A percentile compares a stretch with the other conserved stretches of the same genome.
Conservation (phyloP, 2,113 vertebrate genomes). For the Hippoglossus stenolepis region DNA sequence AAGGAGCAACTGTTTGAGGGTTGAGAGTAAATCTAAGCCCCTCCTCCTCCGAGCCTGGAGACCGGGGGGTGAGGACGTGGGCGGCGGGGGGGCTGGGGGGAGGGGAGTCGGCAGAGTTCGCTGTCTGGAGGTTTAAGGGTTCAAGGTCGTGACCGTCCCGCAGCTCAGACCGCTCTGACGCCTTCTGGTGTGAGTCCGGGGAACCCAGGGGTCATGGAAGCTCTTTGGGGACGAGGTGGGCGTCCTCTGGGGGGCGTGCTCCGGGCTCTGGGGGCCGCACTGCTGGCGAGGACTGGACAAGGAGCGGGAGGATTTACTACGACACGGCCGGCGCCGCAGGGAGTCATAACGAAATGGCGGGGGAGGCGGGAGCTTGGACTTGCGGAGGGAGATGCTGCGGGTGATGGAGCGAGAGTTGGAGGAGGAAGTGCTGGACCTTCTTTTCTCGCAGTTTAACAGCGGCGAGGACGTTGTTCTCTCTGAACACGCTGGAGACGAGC, state of each 20-base stretch:
- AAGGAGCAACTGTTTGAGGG: slow-evolving; percentile 44
- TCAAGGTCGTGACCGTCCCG: slow-evolving; percentile 58
- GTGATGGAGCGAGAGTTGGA: neutral
- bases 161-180: slow-evolving; percentile 83
- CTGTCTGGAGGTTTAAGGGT: slow-evolving; percentile 10
- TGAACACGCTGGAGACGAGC: slow-evolving; percentile 78
- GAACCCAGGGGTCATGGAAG: slow-evolving; percentile 90
- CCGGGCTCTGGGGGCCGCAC: slow-evolving; percentile 58
- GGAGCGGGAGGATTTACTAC: slow-evolving; percentile 66
- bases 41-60: slow-evolving; percentile 35
- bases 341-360: slow-evolving; percentile 92
- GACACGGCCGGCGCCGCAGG: slow-evolving; percentile 82
- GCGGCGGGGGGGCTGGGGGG: neutral
- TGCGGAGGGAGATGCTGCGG: slow-evolving; percentile 91
- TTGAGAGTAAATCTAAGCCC: slow-evolving; percentile 1
- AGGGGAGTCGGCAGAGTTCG: neutral
- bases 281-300: slow-evolving; percentile 72
- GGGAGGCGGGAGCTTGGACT: slow-evolving; percentile 89
- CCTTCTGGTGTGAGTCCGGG: slow-evolving; percentile 84
- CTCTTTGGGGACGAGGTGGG: slow-evolving; percentile 80
- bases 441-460: slow-evolving; percentile 27
- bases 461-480: slow-evolving; percentile 73
- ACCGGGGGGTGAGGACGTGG: neutral
- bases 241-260: slow-evolving; percentile 76
- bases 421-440: slow-evolving; percentile 53